These are phyloP conservation scores for Aptenodytes forsteri DNA, from an alignment of 2,113 vertebrate genomes.

Conservation along the genomic window DNA sequence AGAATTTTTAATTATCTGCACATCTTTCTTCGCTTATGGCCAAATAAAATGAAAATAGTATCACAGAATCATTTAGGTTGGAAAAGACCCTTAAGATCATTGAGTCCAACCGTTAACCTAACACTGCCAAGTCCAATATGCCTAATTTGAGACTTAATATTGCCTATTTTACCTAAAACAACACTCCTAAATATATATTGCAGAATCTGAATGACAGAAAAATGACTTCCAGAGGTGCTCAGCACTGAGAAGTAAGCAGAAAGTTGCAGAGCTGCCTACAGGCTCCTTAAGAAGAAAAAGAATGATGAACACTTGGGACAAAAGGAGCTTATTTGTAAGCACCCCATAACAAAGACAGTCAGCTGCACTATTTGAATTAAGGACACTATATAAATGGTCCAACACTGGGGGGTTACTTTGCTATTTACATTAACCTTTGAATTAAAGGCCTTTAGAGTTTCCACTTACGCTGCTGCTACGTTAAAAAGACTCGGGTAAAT, in stretches of 20 bases:
- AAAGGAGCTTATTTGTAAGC: neutral
- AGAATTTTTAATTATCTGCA: neutral
- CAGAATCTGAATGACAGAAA: neutral
- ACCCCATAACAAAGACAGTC: neutral
- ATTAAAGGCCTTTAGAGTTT: neutral
- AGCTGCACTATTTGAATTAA: neutral
- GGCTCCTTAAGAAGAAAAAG: neutral
- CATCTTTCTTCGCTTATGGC: neutral
- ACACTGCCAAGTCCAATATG: neutral
- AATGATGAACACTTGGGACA: neutral
- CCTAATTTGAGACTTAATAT: neutral
- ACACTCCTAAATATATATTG: neutral
- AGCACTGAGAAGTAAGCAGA: neutral
- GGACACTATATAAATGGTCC: fast-evolving
- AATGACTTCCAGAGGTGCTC: neutral
- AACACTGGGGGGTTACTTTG: neutral
- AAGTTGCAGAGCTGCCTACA: neutral
- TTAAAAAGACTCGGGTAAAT: neutral
- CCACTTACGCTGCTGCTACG: neutral
- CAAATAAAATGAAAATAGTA: neutral
- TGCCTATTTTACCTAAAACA: neutral
- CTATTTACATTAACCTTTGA: neutral
- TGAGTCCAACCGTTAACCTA: neutral
- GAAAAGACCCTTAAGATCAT: neutral
- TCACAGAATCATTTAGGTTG: neutral